A percentile compares a stretch with the other conserved stretches of the same genome.
Conservation (phyloP, 1,140 invertebrate genomes). For the Tetramorium alpestre region DNA sequence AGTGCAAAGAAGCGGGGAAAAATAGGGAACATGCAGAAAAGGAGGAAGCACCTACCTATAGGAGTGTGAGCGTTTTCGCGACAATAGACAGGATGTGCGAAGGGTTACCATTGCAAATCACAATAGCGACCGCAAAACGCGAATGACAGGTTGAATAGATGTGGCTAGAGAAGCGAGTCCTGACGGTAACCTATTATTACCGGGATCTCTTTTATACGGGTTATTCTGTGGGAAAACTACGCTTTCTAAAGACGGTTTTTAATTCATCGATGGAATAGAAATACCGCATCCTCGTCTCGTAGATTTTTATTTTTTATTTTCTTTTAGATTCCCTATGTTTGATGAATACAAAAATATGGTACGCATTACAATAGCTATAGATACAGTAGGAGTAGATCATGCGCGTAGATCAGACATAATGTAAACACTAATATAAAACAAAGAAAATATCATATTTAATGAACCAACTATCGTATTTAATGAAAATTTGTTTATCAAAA, state of each 20-base stretch:
- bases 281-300: neutral
- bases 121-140: slow-evolving; percentile 80
- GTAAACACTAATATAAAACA: neutral
- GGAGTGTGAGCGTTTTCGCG: slow-evolving; percentile 64
- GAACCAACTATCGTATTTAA: neutral
- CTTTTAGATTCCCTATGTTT: neutral
- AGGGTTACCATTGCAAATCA: slow-evolving; percentile 82
- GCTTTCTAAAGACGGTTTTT: slow-evolving; percentile 35
- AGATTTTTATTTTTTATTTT: neutral
- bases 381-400: neutral
- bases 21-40: slow-evolving; percentile 16
- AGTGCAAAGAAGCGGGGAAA: slow-evolving; percentile 23
- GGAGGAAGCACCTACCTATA: slow-evolving; percentile 44
- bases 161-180: slow-evolving; percentile 74
- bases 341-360: neutral
- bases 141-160: slow-evolving; percentile 80
- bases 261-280: slow-evolving; percentile 56
- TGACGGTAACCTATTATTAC: slow-evolving; percentile 76
- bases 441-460: neutral
- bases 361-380: neutral
- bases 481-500: neutral
- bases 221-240: slow-evolving; percentile 74
- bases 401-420: neutral
- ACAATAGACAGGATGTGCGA: slow-evolving; percentile 81
- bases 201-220: slow-evolving; percentile 68